Evolutionary conservation across 2,113 vertebrate species (phyloP), one percentile per base, ranked within the genome.

Genomic region (Semicossyphus pulcher): DNA sequence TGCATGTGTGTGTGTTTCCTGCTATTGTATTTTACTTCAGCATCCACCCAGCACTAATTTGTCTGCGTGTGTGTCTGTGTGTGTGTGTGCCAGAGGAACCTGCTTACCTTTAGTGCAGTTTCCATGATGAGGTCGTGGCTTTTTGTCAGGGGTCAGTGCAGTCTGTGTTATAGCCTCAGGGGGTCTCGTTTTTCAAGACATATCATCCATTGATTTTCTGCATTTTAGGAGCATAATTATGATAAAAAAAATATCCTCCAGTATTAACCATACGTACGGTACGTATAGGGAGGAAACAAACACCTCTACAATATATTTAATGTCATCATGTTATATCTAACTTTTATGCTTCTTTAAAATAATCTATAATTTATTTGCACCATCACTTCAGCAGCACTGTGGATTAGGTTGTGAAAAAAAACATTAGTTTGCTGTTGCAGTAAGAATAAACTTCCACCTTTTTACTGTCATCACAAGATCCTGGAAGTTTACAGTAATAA

Each of bases 1-100:
- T 36, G 42, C 54, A 72, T 29, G 48, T 26, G 31, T 28, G 29
- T 74, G 73, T 56, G 74, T 85, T 88, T 88, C 86, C 86, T 85
- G 76, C 71, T 39, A 88, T 90, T 86, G 88, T 90, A 36, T 76
- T 88, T 62, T 10, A 58, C 48, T 67, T 62, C 42, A 49, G 29
- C 4, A 28, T 76, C 70, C 52, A 71, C 68, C 48, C 23, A 80
- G 32, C 16, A 42, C 21, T 45, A 44, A 70, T 78, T 68, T 70
- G 31, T 72, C 28, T 69, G 37, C 28, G 3, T 37, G 23, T 54
- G 29, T 44, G 20, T 66, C 28, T 69, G 37, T 34, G 3, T 37
- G 23, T 54, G 29, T 44, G 20, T 66, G 56, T 18, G 52, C 54
- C 65, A 72, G 34, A 69, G 36, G 29, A 69, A 59, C 28, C 31